Evolutionary conservation across 2,888 invertebrate genomes (phyloP).

Genomic region (Acanthopleura granulata): DNA sequence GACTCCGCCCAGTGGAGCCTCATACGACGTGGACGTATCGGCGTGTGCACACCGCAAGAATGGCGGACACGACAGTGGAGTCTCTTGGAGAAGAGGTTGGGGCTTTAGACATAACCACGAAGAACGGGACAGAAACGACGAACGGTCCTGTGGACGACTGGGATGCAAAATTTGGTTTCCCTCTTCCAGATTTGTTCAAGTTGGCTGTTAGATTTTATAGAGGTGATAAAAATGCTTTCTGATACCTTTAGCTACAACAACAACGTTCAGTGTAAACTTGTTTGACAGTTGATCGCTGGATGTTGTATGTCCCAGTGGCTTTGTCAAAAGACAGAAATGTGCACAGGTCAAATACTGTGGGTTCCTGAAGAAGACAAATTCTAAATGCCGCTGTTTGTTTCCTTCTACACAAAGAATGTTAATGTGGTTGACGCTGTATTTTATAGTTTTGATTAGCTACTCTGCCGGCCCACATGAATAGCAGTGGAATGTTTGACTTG

Average conservation of each 20-base stretch:
- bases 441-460: too few relatives aligned
- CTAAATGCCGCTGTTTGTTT: too few relatives aligned
- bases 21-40: not conserved
- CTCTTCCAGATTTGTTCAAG: conserved; percentile 84
- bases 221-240: conserved; percentile 75
- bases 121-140: not conserved
- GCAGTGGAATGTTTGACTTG: too few relatives aligned
- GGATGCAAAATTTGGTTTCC: conserved; percentile 70
- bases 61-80: not conserved
- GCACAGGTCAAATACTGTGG: too few relatives aligned
- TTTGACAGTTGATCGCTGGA: too few relatives aligned
- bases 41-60: not conserved
- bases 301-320: too few relatives aligned
- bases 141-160: conserved; percentile 28
- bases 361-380: too few relatives aligned
- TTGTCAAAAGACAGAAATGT: too few relatives aligned
- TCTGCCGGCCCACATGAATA: too few relatives aligned
- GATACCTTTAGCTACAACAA: not conserved
- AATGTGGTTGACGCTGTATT: too few relatives aligned
- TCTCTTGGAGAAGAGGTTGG: not conserved
- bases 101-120: not conserved
- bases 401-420: too few relatives aligned
- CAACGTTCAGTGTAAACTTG: not conserved
- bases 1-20: not conserved
- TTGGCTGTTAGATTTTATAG: conserved; percentile 92